phyloP scores from a whole-genome alignment of 92 coral and sea anemone genomes.

The Umimayanthus chanpuru region DNA sequence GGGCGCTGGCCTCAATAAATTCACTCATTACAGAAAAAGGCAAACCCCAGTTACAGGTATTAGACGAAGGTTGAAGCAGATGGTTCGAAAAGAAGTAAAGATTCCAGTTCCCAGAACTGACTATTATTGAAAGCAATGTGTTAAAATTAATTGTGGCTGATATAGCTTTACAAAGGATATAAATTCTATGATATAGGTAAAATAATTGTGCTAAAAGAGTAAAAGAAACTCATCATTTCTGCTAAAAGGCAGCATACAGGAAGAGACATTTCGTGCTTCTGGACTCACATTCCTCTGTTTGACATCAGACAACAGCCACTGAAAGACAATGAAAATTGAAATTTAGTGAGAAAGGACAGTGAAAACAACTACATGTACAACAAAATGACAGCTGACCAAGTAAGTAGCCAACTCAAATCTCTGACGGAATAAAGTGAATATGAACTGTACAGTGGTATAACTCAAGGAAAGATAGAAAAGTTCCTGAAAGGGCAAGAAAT shows the following conservation, averaged over 20 bases:
- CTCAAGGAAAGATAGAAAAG: neutral
- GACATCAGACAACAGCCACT: conserved; percentile 34
- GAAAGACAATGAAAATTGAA: neutral
- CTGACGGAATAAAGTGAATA: conserved; percentile 22
- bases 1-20: neutral
- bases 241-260: neutral
- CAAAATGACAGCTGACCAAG: conserved; percentile 21
- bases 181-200: neutral
- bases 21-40: conserved; percentile 9
- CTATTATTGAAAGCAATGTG: conserved; percentile 3
- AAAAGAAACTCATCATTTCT: conserved; percentile 7
- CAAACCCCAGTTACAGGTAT: conserved; percentile 14
- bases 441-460: conserved; percentile 5
- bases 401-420: conserved; percentile 7
- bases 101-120: conserved; percentile 33
- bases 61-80: conserved; percentile 13
- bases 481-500: conserved; percentile 32
- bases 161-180: neutral
- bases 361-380: neutral
- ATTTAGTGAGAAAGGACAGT: conserved; percentile 36
- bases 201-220: conserved; percentile 7
- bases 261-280: conserved; percentile 22
- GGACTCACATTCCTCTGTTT: conserved; percentile 35
- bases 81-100: conserved; percentile 24
- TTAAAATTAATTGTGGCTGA: conserved; percentile 11